Evolutionary conservation across 2,888 invertebrate genomes (phyloP), one percentile per base, ranked within the genome.

Genomic region (Archips crataeganus): DNA sequence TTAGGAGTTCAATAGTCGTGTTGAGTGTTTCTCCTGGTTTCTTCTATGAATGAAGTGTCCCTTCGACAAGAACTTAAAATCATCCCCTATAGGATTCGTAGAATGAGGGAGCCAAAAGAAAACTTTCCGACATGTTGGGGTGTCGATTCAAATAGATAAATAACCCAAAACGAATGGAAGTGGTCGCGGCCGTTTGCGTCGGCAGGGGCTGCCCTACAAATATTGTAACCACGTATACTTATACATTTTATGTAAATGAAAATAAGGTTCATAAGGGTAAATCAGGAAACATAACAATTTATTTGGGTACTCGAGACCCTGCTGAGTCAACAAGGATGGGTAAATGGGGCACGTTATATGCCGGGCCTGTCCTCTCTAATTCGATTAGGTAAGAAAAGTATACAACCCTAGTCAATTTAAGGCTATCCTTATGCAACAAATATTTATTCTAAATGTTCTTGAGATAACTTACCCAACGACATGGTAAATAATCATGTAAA

Each of bases 361-460:
- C 74, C 62, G 60, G 69, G 36, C 74, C 65, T 65, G 74, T 74
- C 74, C 69, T 69, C 61, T 70, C 69, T 74, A 74, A 74, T 74
- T 74, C 69, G 69, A 74, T 74, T 74, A 74, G 74, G 74, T 74
- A 70, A 74, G 74, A 74, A 74, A 74, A 74, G 65, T 70, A 74
- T 74, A 74, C 74, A 74, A 65, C 74, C 74, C 74, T 69, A 54
- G 45, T 54, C 69, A 60, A 74, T 74, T 74, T 70, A 74, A 64
- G 74, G 69, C 60, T 69, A 70, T 74, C 45, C 61, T 54, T 70
- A 34, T 70, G 45, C 59, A 73, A 59, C 59, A 73, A 67, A 73
- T 63, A 68, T n/a, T n/a, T n/a, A 34, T 34, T 9, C 63, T 47
- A 32, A 32, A 23, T 47, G 3, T 34, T 3, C 63, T 63, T 34